Percentiles rank a stretch among this genome's conserved stretches.
Evolutionary conservation across 2,888 invertebrate genomes (phyloP).

Genomic region (Neuroscelio doddi): DNA sequence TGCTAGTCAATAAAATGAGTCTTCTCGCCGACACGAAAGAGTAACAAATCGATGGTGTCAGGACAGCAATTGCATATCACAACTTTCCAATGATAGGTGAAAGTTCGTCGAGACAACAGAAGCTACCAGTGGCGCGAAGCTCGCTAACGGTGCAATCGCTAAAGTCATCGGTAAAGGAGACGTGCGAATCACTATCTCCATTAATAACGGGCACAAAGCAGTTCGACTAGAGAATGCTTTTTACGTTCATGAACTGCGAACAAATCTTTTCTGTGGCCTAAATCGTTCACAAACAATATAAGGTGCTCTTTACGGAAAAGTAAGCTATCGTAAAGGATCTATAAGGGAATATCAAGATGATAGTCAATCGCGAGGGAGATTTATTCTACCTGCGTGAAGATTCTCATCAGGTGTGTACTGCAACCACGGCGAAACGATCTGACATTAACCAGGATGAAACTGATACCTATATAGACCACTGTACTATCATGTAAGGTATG

Average conservation of each 20-base stretch:
- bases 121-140: slow-evolving; percentile 20
- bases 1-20: not conserved
- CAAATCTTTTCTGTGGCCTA: slow-evolving; percentile 49
- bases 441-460: too few relatives aligned
- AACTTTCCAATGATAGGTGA: slow-evolving; percentile 27
- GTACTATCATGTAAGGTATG: not conserved
- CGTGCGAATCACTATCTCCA: slow-evolving; percentile 8
- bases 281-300: slow-evolving; percentile 32
- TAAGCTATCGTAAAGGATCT: slow-evolving; percentile 19
- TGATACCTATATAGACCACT: not conserved
- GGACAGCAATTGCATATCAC: slow-evolving; percentile 33
- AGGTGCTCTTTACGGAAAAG: slow-evolving; percentile 32
- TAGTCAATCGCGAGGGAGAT: slow-evolving; percentile 21
- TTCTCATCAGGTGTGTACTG: not conserved
- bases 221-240: slow-evolving; percentile 35
- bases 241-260: slow-evolving; percentile 41
- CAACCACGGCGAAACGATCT: not conserved
- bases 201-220: slow-evolving; percentile 6
- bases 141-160: slow-evolving; percentile 21
- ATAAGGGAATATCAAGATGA: slow-evolving; percentile 12
- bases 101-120: slow-evolving; percentile 13
- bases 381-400: slow-evolving; percentile 22
- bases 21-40: not conserved
- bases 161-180: slow-evolving; percentile 24
- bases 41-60: slow-evolving; percentile 15